Evolutionary conservation across 2,113 vertebrate genomes (phyloP).

Genomic region (Lepisosteus oculatus): DNA sequence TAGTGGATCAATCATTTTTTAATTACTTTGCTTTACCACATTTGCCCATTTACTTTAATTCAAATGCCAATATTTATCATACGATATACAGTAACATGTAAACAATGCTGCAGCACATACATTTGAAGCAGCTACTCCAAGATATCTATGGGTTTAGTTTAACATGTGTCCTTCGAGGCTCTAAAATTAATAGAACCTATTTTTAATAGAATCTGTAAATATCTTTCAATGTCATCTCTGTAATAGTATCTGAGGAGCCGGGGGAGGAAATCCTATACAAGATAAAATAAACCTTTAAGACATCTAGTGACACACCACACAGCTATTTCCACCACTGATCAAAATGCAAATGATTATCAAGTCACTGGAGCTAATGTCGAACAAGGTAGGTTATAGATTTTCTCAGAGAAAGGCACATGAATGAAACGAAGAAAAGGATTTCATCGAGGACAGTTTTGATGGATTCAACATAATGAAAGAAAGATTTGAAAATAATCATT

Average conservation of each 20-base stretch:
- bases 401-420: neutral
- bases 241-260: slow-evolving; percentile 4
- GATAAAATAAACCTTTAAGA: neutral
- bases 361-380: neutral
- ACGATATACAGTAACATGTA: too few species aligned
- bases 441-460: too few species aligned
- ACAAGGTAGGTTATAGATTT: neutral
- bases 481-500: too few species aligned
- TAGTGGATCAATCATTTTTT: too few species aligned
- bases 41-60: too few species aligned
- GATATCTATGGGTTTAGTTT: neutral
- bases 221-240: neutral
- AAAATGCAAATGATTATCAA: neutral
- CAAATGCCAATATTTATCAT: too few species aligned
- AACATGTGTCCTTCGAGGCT: neutral
- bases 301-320: neutral
- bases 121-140: neutral
- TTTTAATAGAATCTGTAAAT: slow-evolving; percentile 9
- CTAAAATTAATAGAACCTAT: neutral
- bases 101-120: neutral
- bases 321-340: neutral
- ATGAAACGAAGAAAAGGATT: too few species aligned
- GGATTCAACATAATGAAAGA: too few species aligned
- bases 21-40: too few species aligned
- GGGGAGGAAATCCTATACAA: neutral